phyloP scores from a whole-genome alignment of 2,888 invertebrate species.

The Oscheius onirici region DNA sequence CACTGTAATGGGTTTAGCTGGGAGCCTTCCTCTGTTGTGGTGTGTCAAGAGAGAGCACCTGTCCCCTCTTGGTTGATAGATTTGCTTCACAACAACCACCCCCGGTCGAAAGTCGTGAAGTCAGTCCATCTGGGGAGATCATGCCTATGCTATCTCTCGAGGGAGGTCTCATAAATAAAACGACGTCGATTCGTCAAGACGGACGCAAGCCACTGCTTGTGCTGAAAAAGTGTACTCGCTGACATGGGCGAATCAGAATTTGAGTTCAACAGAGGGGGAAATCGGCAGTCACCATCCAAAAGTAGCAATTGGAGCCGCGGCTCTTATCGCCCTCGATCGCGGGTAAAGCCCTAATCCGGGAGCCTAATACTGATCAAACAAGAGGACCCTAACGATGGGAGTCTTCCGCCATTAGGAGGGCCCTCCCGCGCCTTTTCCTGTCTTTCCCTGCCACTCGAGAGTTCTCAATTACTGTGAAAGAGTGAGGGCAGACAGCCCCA shows the following conservation, averaged over 20 bases:
- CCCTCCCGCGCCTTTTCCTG: background rate
- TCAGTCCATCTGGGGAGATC: background rate
- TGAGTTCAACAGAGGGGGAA: too few relatives aligned
- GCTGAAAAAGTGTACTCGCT: constrained; percentile 3
- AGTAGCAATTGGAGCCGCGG: background rate
- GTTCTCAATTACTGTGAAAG: constrained; percentile 17
- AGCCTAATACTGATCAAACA: constrained; percentile 23
- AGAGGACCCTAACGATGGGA: constrained; percentile 13
- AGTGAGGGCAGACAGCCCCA: background rate
- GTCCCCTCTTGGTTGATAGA: background rate
- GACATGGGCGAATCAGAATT: too few relatives aligned
- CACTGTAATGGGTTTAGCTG: too few relatives aligned
- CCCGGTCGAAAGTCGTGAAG: background rate
- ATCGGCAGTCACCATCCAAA: too few relatives aligned
- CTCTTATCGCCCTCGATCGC: constrained; percentile 22
- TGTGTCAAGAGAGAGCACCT: background rate
- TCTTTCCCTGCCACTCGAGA: background rate
- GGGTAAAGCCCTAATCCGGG: constrained; percentile 21
- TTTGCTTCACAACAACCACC: background rate
- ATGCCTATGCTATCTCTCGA: background rate
- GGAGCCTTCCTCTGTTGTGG: too few relatives aligned
- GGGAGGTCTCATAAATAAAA: constrained; percentile 24
- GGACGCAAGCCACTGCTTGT: background rate
- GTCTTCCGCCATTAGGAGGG: background rate
- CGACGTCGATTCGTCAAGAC: constrained; percentile 12